Evolutionary conservation across 2,797 vertebrate species (phyloP).

Genomic region (Nothura maculosa): DNA sequence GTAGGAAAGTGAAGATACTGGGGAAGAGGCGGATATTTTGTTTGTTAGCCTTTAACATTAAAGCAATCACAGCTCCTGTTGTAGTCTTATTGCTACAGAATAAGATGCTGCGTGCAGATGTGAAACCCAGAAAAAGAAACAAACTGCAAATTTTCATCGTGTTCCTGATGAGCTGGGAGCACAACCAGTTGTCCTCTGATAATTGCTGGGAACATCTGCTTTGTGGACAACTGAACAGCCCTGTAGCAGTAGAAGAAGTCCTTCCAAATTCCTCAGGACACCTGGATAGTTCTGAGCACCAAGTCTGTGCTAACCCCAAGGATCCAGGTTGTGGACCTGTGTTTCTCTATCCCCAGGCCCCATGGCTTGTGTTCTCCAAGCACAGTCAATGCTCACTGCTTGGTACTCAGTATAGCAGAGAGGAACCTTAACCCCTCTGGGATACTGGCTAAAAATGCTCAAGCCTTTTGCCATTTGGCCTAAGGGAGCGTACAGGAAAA

Average conservation of each 20-base stretch:
- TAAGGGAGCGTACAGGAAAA: not conserved
- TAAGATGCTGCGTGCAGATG: not conserved
- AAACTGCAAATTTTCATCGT: not conserved
- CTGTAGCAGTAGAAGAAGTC: not conserved
- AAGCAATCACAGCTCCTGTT: not conserved
- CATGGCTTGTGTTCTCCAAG: not conserved
- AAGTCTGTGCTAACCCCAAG: not conserved
- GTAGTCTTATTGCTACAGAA: not conserved
- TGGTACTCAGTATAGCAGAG: not conserved
- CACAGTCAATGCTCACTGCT: not conserved
- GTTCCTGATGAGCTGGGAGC: not conserved
- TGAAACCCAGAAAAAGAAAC: not conserved
- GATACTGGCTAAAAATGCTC: not conserved
- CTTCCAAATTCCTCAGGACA: not conserved
- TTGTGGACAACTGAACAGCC: not conserved
- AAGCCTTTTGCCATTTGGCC: not conserved
- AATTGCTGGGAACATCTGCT: not conserved
- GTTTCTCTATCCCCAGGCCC: not conserved
- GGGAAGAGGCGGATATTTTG: not conserved
- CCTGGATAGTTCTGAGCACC: not conserved
- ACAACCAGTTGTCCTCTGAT: not conserved
- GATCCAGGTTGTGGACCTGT: not conserved
- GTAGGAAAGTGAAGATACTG: not conserved
- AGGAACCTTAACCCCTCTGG: accelerated
- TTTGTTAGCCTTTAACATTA: not conserved